phyloP scores from a whole-genome alignment of 2,888 invertebrate species.

The Tanypteryx hageni region DNA sequence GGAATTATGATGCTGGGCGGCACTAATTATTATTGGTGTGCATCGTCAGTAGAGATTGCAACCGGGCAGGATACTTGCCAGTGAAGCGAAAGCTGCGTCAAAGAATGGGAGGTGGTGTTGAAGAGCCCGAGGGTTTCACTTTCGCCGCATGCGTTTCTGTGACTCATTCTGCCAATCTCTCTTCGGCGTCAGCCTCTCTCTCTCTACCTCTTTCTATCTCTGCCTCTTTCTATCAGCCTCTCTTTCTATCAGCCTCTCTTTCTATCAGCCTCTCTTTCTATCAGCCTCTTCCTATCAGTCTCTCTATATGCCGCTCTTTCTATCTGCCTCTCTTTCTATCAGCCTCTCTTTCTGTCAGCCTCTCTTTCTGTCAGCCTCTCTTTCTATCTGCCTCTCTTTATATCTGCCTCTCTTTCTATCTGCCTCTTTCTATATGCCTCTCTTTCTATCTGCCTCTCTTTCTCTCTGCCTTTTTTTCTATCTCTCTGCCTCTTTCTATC shows the following conservation, averaged over 20 bases:
- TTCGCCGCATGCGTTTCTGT: conserved; percentile 30
- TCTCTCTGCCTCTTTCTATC: not conserved
- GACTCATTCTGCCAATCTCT: conserved; percentile 73
- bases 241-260: too few species aligned
- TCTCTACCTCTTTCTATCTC: not conserved
- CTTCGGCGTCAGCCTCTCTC: conserved; percentile 74
- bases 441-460: too few species aligned
- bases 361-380: too few species aligned
- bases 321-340: too few species aligned
- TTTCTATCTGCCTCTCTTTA: too few species aligned
- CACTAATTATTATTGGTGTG: not conserved
- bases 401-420: conserved; percentile 60
- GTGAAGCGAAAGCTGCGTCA: conserved; percentile 70
- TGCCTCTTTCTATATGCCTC: not conserved
- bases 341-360: conserved; percentile 54
- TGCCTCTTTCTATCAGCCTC: too few species aligned
- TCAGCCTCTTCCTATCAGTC: conserved; percentile 51
- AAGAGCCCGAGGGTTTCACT: not conserved
- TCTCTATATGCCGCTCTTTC: not conserved
- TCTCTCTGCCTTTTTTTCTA: not conserved
- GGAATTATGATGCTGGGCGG: too few species aligned
- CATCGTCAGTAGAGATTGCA: conserved; percentile 67
- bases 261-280: conserved; percentile 42
- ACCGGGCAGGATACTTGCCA: conserved; percentile 69
- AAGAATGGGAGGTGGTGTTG: conserved; percentile 68